phyloP scores from a whole-genome alignment of 2,888 invertebrate species.

The Chaetoderma sp. region DNA sequence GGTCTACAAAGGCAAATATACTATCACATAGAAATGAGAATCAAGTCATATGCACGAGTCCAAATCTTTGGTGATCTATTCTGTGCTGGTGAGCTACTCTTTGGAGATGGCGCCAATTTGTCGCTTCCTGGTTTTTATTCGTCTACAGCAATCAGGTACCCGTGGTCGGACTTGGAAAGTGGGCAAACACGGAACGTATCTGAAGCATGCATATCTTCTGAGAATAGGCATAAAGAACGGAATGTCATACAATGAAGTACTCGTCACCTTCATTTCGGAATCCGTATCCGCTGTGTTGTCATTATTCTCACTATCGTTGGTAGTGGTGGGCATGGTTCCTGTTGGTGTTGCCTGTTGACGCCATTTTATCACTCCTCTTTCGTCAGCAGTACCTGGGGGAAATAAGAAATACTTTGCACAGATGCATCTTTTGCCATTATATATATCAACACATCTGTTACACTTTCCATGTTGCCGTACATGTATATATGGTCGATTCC shows the following conservation, averaged over 20 bases:
- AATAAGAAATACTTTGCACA: too few species aligned
- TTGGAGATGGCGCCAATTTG: too few species aligned
- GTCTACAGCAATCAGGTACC: too few species aligned
- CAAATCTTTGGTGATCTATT: too few species aligned
- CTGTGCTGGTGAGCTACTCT: too few species aligned
- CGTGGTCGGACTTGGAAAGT: conserved; percentile 17
- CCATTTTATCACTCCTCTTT: conserved; percentile 36
- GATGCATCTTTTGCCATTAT: too few species aligned
- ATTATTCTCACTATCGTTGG: background rate
- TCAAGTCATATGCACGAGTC: too few species aligned
- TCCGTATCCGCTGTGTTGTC: background rate
- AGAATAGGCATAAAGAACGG: conserved; percentile 22
- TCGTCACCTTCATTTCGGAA: background rate
- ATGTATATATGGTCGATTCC: background rate
- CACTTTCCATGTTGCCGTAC: background rate
- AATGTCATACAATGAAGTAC: conserved; percentile 19
- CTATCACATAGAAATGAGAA: too few species aligned
- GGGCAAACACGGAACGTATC: conserved; percentile 33
- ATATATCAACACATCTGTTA: too few species aligned
- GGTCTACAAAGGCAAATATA: too few species aligned
- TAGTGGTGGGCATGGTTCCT: too few species aligned
- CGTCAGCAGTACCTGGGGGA: conserved; percentile 28
- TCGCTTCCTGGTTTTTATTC: too few species aligned
- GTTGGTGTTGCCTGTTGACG: background rate
- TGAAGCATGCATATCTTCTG: conserved; percentile 12